Evolutionary conservation across 2,113 vertebrate species (phyloP).

Genomic region (Trematomus loennbergii): DNA sequence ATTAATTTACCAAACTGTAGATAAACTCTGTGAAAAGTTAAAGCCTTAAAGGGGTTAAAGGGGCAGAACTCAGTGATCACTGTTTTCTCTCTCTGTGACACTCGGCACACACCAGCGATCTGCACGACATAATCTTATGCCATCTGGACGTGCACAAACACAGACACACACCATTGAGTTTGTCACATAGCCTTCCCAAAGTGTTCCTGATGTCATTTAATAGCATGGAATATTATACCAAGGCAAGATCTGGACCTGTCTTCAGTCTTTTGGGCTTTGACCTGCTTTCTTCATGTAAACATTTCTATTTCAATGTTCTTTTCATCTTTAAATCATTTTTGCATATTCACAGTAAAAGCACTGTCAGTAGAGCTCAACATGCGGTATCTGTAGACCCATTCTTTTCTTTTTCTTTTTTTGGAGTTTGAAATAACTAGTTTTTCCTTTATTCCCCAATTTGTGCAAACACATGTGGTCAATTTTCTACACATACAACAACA

Average conservation of each 20-base stretch:
- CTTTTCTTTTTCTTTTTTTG: too few relatives aligned
- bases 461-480: neutral
- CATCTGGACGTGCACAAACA: neutral
- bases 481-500: neutral
- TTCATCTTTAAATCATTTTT: neutral
- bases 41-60: too few relatives aligned
- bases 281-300: neutral
- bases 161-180: slow-evolving; percentile 4
- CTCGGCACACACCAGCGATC: slow-evolving; percentile 46
- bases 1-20: too few relatives aligned
- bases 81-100: slow-evolving; percentile 28
- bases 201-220: slow-evolving; percentile 38
- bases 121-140: slow-evolving; percentile 53
- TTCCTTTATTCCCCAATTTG: neutral
- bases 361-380: too few relatives aligned
- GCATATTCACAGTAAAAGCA: too few relatives aligned
- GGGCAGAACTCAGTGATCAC: neutral
- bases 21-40: too few relatives aligned
- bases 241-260: slow-evolving; percentile 22
- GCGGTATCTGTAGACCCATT: too few relatives aligned
- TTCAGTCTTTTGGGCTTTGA: neutral
- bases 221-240: neutral
- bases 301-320: neutral
- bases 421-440: too few relatives aligned
- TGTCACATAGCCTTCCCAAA: slow-evolving; percentile 27